These are phyloP conservation scores for Aphaenogaster ashmeadi DNA, from an alignment of 1,140 invertebrate genomes.

Conservation along the genomic window DNA sequence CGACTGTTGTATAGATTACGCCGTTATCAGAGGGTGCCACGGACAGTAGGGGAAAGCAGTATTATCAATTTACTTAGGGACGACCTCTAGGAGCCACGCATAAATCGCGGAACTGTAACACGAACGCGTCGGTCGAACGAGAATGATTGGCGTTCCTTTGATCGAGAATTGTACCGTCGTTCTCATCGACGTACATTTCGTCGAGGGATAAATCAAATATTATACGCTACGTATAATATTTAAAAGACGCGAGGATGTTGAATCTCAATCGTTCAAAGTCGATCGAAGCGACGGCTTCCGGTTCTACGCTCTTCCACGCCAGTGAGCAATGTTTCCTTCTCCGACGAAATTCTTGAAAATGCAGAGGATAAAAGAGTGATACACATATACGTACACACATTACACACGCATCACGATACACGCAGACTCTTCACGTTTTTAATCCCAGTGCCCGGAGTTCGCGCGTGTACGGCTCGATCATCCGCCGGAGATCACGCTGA, in stretches of 20 bases:
- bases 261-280: conserved; percentile 55
- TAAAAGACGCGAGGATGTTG: neutral
- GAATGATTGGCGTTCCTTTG: conserved; percentile 16
- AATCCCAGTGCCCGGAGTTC: conserved; percentile 65
- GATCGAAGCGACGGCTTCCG: conserved; percentile 72
- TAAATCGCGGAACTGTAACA: conserved; percentile 73
- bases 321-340: conserved; percentile 82
- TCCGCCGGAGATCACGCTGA: conserved; percentile 45
- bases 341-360: conserved; percentile 79
- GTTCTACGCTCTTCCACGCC: conserved; percentile 78
- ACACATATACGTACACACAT: conserved; percentile 40
- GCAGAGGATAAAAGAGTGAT: conserved; percentile 67
- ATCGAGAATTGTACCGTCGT: neutral
- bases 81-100: conserved; percentile 72
- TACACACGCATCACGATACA: conserved; percentile 69
- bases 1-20: conserved; percentile 73
- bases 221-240: neutral
- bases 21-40: conserved; percentile 81
- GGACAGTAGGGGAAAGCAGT: conserved; percentile 74
- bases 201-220: conserved; percentile 1
- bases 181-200: conserved; percentile 13
- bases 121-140: conserved; percentile 64
- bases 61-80: conserved; percentile 68
- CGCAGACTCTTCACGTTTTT: conserved; percentile 79
- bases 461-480: conserved; percentile 61